A percentile compares a stretch with the other conserved stretches of the same genome.
Evolutionary conservation across 2,797 vertebrate genomes (phyloP).

Genomic region (Lophius americanus): DNA sequence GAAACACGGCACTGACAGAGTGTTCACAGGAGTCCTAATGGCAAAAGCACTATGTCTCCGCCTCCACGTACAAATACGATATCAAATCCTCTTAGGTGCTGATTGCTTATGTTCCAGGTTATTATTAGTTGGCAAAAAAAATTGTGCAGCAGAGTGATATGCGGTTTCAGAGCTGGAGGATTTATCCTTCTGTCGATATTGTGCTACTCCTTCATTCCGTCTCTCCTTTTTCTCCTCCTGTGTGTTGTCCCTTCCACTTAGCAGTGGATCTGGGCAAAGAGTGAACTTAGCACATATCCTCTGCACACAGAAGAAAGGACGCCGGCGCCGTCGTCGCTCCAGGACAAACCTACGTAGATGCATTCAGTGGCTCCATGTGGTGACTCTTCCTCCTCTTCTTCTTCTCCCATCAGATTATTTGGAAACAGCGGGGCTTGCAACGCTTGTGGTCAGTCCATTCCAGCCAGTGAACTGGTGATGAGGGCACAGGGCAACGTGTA

Average conservation of each 20-base stretch:
- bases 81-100: constrained; percentile 98
- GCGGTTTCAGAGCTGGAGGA: constrained; percentile 62
- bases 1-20: constrained; percentile 96
- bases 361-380: constrained; percentile 15
- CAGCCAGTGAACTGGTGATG: constrained; percentile 98
- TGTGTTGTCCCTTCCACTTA: constrained; percentile 36
- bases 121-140: constrained; percentile 96
- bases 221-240: not conserved
- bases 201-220: constrained; percentile 51
- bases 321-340: constrained; percentile 31
- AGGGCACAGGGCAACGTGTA: constrained; percentile 98
- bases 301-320: constrained; percentile 23
- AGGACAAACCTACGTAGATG: constrained; percentile 25
- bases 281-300: constrained; percentile 22
- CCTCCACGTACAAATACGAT: constrained; percentile 90
- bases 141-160: constrained; percentile 79
- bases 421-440: constrained; percentile 98
- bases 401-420: constrained; percentile 89
- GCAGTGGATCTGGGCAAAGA: constrained; percentile 23
- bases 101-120: constrained; percentile 97
- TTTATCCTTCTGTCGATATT: constrained; percentile 67
- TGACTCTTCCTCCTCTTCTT: not conserved
- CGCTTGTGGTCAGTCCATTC: constrained; percentile 98
- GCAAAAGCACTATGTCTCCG: constrained; percentile 94
- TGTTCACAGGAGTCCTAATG: constrained; percentile 94